Base-by-base conservation (phyloP, 1,140 invertebrate genomes). In the Lepidurus couesii region DNA sequence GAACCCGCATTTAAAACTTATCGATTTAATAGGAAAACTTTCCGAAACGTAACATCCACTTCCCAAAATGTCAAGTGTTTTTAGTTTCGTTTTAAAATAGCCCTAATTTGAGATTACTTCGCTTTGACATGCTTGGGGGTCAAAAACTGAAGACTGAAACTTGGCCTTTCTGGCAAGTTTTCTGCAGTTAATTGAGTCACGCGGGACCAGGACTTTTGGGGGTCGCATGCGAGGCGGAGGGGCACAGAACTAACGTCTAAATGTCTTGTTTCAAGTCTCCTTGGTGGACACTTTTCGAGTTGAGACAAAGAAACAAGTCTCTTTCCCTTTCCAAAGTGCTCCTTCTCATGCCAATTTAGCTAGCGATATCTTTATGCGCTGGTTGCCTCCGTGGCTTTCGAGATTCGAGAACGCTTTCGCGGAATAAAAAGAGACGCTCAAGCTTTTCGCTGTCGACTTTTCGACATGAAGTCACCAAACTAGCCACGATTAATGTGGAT, bases 401-500 rank as follows among this genome's bases (percentile, higher is more conserved):
- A 13, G 53, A 65, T 21, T 13, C 53, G 21, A 13, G 53, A 65
- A 65, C 53, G 13, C 53, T 65, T 13, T 21, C 21, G 13, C 6
- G 6, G 53, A 65, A 65, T n/a, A 21, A 65, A 16, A 65, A 13
- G 21, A 65, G 16, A n/a, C 21, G 9, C 53, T 21, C 16, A 6
- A 16, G 16, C 13, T 13, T 65, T n/a, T n/a, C n/a, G 53, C 53
- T 65, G 53, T 65, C 53, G 34, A 34, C 34, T 7, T 7, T 65
- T 65, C n/a, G 53, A 65, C 53, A 16, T 65, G n/a, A 16, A 65
- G 53, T 65, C 53, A 65, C 53, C 53, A 65, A 65, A 65, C 53
- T 65, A 21, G 53, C 16, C 21, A 65, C n/a, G 13, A 21, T 16
- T 4, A 65, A 16, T 65, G 7, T 13, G 53, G 16, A 13, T 16